phyloP scores from a whole-genome alignment of 2,113 vertebrate species.

The Tamias sibiricus region DNA sequence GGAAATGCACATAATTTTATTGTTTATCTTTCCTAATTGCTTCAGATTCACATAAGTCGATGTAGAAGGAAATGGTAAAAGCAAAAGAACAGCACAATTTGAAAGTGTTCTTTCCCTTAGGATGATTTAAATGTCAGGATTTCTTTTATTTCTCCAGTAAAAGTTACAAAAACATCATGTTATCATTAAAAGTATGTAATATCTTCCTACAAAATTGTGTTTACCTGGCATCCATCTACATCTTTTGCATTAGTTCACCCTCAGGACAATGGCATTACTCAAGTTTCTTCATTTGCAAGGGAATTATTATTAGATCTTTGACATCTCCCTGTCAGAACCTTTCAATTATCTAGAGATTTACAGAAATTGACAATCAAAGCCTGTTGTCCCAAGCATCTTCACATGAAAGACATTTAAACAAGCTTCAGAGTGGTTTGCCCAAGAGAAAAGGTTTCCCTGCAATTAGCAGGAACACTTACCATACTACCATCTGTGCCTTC shows the following conservation, averaged over 20 bases:
- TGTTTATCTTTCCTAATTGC: not conserved
- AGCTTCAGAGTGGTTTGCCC: conserved; percentile 63
- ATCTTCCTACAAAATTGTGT: not conserved
- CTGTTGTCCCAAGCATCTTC: conserved; percentile 43
- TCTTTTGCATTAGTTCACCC: not conserved
- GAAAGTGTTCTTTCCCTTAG: not conserved
- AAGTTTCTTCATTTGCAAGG: not conserved
- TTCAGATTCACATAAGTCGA: not conserved
- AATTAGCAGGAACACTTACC: conserved; percentile 68
- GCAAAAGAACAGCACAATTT: not conserved
- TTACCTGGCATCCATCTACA: not conserved
- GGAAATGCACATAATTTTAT: not conserved
- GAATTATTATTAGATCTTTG: conserved; percentile 44
- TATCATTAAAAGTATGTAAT: not conserved
- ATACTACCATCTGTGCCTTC: conserved; percentile 66
- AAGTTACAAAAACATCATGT: not conserved
- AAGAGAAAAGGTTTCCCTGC: conserved; percentile 61
- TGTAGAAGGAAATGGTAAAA: conserved; percentile 34
- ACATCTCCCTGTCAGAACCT: conserved; percentile 25
- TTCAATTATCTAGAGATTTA: conserved; percentile 60
- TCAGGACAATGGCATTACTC: not conserved
- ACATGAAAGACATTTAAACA: conserved; percentile 71
- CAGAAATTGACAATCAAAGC: conserved; percentile 60
- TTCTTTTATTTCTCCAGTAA: not conserved
- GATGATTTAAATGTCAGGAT: not conserved